phyloP scores from a whole-genome alignment of 2,797 vertebrate species.

The Selene dorsalis region DNA sequence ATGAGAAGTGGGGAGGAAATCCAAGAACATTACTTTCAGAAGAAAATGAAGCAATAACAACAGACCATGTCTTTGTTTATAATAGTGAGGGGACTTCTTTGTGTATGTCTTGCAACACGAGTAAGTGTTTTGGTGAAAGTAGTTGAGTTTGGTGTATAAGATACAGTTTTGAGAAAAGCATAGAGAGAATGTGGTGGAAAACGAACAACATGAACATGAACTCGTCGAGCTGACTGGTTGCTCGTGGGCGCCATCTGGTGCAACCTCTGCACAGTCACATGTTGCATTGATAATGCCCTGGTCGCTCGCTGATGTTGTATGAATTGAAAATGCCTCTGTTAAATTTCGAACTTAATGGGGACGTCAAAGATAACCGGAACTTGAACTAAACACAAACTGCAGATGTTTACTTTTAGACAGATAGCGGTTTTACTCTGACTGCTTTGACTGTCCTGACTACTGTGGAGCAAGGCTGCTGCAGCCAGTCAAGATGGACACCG shows the following conservation, averaged over 20 bases:
- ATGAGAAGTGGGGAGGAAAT: no score
- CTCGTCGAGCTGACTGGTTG: neutral
- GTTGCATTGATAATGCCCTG: slow-evolving; percentile 1
- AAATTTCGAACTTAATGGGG: neutral
- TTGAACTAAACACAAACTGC: neutral
- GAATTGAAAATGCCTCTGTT: slow-evolving; percentile 1
- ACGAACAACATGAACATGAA: no score
- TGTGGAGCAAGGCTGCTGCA: slow-evolving; percentile 67
- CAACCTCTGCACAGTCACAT: neutral
- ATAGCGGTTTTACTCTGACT: slow-evolving; percentile 31
- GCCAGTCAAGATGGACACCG: slow-evolving; percentile 92
- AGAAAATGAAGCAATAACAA: no score
- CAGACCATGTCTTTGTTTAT: no score
- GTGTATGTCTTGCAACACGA: no score
- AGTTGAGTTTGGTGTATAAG: no score
- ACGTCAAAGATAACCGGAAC: neutral
- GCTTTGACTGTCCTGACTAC: slow-evolving; percentile 8
- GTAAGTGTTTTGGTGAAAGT: no score
- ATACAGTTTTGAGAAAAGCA: no score
- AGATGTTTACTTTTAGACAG: slow-evolving; percentile 61
- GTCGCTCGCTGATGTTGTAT: slow-evolving; percentile 11
- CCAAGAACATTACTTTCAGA: no score
- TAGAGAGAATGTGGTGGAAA: no score
- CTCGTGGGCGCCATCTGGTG: slow-evolving; percentile 52
- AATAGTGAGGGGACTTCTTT: no score